Evolutionary conservation across 2,113 vertebrate species (phyloP).

Genomic region (Bubo blakistoni): DNA sequence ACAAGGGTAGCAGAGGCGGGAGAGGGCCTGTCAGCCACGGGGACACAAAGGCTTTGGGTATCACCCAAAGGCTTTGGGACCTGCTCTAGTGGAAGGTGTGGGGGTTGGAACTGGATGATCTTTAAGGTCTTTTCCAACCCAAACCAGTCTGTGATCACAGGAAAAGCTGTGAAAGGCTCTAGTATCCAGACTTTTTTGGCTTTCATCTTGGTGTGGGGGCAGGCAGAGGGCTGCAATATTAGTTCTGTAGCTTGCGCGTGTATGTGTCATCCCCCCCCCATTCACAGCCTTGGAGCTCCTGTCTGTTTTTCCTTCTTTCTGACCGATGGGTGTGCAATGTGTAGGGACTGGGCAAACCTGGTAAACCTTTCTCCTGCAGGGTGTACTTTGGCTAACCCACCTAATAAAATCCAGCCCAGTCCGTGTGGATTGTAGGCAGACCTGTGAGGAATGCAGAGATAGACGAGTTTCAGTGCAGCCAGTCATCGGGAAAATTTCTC

Average conservation of each 20-base stretch:
- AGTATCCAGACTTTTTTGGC: neutral
- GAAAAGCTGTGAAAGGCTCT: neutral
- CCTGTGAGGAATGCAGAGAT: conserved; percentile 46
- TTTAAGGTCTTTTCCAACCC: no score
- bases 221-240: neutral
- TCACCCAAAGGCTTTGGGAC: no score
- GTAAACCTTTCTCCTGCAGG: neutral
- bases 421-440: neutral
- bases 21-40: neutral
- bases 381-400: conserved; percentile 53
- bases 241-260: rapidly evolving
- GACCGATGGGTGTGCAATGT: rapidly evolving
- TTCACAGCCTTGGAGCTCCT: neutral
- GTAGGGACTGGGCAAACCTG: neutral
- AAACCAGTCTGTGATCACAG: neutral
- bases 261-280: rapidly evolving
- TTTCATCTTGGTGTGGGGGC: neutral
- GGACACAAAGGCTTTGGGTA: neutral
- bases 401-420: neutral
- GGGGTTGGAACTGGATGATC: no score
- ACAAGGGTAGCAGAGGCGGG: neutral
- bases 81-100: no score
- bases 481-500: neutral
- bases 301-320: neutral
- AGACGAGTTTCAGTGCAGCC: neutral